These are phyloP conservation scores for Sturnira hondurensis DNA, from an alignment of 2,113 vertebrate species.

Conservation along the genomic window DNA sequence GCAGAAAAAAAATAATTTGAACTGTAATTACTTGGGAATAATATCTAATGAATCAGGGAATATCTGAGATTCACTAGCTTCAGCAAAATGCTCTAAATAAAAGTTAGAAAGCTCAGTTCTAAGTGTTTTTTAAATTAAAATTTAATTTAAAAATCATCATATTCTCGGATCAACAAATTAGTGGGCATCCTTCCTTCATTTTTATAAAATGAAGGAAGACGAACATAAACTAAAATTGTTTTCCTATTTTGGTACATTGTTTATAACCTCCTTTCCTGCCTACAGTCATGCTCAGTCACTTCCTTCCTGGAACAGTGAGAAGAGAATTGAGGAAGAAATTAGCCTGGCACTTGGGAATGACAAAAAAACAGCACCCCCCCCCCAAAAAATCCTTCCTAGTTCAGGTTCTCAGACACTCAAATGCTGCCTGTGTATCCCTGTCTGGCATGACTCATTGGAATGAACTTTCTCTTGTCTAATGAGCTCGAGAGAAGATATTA, in stretches of 20 bases:
- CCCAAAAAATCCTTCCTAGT: not conserved
- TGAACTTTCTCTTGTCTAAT: not conserved
- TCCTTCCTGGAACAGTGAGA: not conserved
- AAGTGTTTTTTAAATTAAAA: constrained; percentile 23
- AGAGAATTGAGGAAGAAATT: not conserved
- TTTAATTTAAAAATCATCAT: not conserved
- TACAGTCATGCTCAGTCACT: not conserved
- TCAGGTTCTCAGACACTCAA: not conserved
- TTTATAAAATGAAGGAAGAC: too few species aligned
- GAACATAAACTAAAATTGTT: not conserved
- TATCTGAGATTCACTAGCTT: not conserved
- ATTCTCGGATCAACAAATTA: not conserved
- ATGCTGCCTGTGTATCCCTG: not conserved
- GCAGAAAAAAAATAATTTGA: not conserved
- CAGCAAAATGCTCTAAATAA: constrained; percentile 3
- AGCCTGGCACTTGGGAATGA: not conserved
- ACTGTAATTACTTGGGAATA: not conserved
- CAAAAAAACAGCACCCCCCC: not conserved
- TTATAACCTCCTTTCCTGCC: not conserved
- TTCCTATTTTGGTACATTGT: not conserved
- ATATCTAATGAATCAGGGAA: not conserved
- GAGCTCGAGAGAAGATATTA: not conserved
- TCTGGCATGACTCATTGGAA: not conserved
- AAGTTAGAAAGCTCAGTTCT: not conserved
- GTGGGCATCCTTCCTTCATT: not conserved